Evolutionary conservation across 2,888 invertebrate species (phyloP).

Genomic region (Andrena camellia): DNA sequence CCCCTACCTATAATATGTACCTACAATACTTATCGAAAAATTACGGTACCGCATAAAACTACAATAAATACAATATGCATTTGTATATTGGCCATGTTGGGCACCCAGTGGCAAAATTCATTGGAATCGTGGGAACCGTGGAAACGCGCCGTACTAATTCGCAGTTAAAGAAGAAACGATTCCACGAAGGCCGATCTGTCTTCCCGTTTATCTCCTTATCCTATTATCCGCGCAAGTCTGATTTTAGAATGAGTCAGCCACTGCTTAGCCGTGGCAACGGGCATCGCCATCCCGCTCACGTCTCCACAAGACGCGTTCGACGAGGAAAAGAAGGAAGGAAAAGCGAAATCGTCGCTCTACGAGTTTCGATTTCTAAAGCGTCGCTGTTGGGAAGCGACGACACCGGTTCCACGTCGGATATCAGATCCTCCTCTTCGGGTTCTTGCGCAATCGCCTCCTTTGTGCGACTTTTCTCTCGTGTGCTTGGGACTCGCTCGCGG

Average conservation of each 20-base stretch:
- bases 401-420: slow-evolving; percentile 41
- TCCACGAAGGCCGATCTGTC: slow-evolving; percentile 5
- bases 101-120: background rate
- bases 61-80: no score
- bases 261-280: background rate
- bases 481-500: slow-evolving; percentile 12
- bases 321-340: background rate
- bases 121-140: slow-evolving; percentile 2
- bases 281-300: slow-evolving; percentile 32
- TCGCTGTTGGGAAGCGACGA: slow-evolving; percentile 15
- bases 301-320: slow-evolving; percentile 10
- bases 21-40: no score
- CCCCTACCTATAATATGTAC: no score
- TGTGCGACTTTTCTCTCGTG: slow-evolving; percentile 37
- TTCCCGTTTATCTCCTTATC: background rate
- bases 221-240: slow-evolving; percentile 18
- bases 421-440: slow-evolving; percentile 32
- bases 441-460: slow-evolving; percentile 56
- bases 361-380: slow-evolving; percentile 54
- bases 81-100: no score
- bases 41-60: no score
- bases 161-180: slow-evolving; percentile 26
- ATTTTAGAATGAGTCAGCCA: slow-evolving; percentile 18
- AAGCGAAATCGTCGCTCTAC: slow-evolving; percentile 29
- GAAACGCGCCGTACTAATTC: slow-evolving; percentile 8